Percentiles rank a stretch among this genome's conserved stretches.
Evolutionary conservation across 2,113 vertebrate species (phyloP).

Genomic region (Melanerpes formicivorus): DNA sequence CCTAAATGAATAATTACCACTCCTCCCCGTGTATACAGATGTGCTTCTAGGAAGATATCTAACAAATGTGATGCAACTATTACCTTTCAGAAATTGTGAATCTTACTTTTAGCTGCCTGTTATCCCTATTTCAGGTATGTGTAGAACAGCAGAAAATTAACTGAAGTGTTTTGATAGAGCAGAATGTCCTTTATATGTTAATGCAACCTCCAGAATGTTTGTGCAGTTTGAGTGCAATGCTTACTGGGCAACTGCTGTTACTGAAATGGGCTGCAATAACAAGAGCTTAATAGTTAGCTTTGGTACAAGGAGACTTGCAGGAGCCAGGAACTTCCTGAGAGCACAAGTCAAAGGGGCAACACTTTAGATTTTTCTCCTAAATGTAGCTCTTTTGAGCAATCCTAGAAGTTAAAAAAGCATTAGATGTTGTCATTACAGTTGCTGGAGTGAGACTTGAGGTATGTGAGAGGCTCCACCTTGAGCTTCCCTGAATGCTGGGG

Average conservation of each 20-base stretch:
- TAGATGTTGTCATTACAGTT: slow-evolving; percentile 36
- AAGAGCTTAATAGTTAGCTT: slow-evolving; percentile 33
- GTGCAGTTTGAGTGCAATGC: not conserved
- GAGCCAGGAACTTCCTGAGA: slow-evolving; percentile 59
- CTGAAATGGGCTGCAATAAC: slow-evolving; percentile 45
- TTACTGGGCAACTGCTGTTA: slow-evolving; percentile 30
- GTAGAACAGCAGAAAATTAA: slow-evolving; percentile 6
- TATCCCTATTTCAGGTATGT: not conserved
- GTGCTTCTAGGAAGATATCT: not conserved
- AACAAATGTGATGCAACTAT: not conserved
- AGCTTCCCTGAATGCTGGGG: not conserved
- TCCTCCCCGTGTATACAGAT: not conserved
- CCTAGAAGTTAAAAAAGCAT: slow-evolving; percentile 60
- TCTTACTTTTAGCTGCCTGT: not conserved
- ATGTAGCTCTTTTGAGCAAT: slow-evolving; percentile 29
- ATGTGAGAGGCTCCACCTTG: slow-evolving; percentile 21
- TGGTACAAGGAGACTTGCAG: slow-evolving; percentile 39
- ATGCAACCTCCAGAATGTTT: slow-evolving; percentile 34
- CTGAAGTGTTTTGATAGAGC: not conserved
- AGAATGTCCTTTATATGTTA: slow-evolving; percentile 39
- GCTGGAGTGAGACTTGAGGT: not conserved
- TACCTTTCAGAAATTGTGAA: not conserved
- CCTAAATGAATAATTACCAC: no score
- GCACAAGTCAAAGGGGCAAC: slow-evolving; percentile 27
- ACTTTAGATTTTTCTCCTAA: slow-evolving; percentile 38